Base-by-base conservation (phyloP, 2,113 vertebrate genomes). In the Hirundichthys speculiger region DNA sequence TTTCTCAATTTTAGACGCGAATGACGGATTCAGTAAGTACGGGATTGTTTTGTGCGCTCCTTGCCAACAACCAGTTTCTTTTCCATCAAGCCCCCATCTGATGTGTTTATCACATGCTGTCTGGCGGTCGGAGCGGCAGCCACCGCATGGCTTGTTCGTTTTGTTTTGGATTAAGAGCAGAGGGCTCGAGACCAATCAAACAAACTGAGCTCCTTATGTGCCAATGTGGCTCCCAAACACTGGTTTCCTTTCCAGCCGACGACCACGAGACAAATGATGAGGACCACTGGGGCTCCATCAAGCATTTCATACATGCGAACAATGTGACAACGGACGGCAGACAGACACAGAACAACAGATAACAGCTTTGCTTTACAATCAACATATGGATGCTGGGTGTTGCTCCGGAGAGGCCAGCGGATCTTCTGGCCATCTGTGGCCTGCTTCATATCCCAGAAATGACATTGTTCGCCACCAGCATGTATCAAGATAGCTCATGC, bases 81-180 rank as follows among this genome's bases (percentile, higher is more conserved):
- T 64, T 66, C 60, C 25, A 72, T 67, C 53, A 64, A 55, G 7
- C 40, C 66, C 43, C 71, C 71, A 86, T 85, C 81, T 83, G 79
- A 90, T 80, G 80, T 74, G 64, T 81, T 91, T 76, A 83, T 85
- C 75, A 77, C 75, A 85, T 75, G 64, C 46, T 15, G 64, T 52
- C 54, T 52, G 76, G 61, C 19, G 39, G 65, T 63, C 46, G 49
- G 48, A 41, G 64, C 45, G 39, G 54, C 61, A 30, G 69, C 76
- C 63, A 55, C 47, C 47, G 21, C 82, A 50, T 51, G 59, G 69
- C 74, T 72, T 86, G 85, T 86, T 80, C 71, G 39, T 87, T 86
- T 88, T 83, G 85, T 86, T 90, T 86, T 82, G 86, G 85, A 88
- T 91, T 88, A 84, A 79, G 70, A 83, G 81, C 86, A 87, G 51